phyloP scores from a whole-genome alignment of 2,113 vertebrate genomes.

The Ariopsis seemanni region DNA sequence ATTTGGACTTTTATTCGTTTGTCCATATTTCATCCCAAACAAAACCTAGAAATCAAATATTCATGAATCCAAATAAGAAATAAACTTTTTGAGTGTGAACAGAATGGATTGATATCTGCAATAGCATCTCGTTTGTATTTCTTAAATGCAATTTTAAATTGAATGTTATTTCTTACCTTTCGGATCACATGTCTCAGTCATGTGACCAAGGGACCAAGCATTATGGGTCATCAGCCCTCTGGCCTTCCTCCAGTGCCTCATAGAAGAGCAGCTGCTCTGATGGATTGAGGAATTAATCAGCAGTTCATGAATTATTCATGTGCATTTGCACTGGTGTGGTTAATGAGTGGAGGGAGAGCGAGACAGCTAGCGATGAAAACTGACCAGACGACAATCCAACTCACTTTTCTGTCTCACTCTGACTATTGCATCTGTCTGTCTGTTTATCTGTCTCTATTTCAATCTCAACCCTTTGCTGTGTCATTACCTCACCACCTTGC shows the following conservation, averaged over 20 bases:
- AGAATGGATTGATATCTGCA: too few species aligned
- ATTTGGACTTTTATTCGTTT: neutral
- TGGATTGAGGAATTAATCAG: conserved; percentile 39
- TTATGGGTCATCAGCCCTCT: neutral
- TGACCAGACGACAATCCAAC: neutral
- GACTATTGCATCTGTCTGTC: neutral
- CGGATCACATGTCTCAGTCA: neutral
- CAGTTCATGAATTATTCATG: conserved; percentile 40
- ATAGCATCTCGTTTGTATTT: too few species aligned
- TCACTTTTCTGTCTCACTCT: neutral
- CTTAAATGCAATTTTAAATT: too few species aligned
- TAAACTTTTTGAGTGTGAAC: too few species aligned
- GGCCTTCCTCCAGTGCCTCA: neutral
- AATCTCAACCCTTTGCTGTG: neutral
- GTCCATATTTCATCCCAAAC: neutral
- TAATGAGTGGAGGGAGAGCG: conserved; percentile 23
- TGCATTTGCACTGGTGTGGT: conserved; percentile 5
- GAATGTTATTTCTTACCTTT: neutral
- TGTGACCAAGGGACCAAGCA: neutral
- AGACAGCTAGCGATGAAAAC: conserved; percentile 1
- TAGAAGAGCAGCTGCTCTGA: conserved; percentile 24
- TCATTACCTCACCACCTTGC: neutral
- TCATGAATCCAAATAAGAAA: neutral
- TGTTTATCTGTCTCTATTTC: neutral
- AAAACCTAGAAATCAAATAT: neutral